Evolutionary conservation across 1,140 invertebrate genomes (phyloP), one percentile per base, ranked within the genome.

Genomic region (Aleiodes sp.): DNA sequence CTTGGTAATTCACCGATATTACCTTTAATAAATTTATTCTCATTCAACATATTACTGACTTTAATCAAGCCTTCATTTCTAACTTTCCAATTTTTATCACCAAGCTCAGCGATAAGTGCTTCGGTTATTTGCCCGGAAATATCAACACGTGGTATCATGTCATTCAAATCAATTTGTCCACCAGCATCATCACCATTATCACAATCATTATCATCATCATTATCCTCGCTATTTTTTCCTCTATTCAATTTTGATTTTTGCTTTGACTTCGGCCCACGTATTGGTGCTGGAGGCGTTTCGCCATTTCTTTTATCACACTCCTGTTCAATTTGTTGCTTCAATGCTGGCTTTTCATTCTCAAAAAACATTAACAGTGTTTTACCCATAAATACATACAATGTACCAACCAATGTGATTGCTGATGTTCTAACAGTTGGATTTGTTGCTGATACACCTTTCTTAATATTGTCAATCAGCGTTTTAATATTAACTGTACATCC

Each of bases 41-140:
- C 93, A 28, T 85, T 88, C 19, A 96, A 87, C 64, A 98, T 93
- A 12, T 86, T 88, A 56, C 87, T 90, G 6, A 97, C 80, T 86
- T 95, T 96, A 71, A 92, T 91, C 16, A 97, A 81, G 2, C 91
- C 94, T 85, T 97, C 95, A 74, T 91, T 93, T 60, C 95, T 89
- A 6, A 94, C 90, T 87, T 98, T 98, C 96, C 96, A 98, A 82
- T 97, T 96, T 84, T 97, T 98, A 83, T 98, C 96, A 26, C 89
- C 88, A 67, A 99, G 86, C 82, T 98, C 94, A 39, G 89, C 90
- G 0, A 98, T 82, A 0, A 98, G 82, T 0, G 89, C 81, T 67
- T 95, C 93, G 0, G 94, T 96, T 43, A 98, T 93, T 76, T 93
- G 92, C n/a, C 89, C 88, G 68, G 92, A 93, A 60, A 98, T 94